Evolutionary conservation across 2,113 vertebrate genomes (phyloP).

Genomic region (Lophura nycthemera): DNA sequence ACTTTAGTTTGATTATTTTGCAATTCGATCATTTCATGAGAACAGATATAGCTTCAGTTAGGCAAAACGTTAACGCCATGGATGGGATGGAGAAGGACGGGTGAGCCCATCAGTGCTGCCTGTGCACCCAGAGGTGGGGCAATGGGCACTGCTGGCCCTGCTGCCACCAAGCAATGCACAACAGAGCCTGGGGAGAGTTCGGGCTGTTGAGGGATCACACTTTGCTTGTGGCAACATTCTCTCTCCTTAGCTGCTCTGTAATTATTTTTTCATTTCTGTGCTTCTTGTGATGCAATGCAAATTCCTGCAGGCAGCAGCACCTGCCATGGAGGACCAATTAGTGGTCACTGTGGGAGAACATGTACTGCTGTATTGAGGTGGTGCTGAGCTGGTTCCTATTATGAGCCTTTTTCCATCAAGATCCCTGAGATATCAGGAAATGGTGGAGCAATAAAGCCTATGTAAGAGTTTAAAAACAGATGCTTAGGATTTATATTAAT

Average conservation of each 20-base stretch:
- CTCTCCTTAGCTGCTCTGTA: conserved; percentile 58
- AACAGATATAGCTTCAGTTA: neutral
- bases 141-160: neutral
- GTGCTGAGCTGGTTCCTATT: neutral
- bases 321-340: conserved; percentile 55
- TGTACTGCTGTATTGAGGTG: neutral
- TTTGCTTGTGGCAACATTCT: conserved; percentile 28
- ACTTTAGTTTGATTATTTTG: conserved; percentile 31
- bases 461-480: neutral
- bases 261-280: conserved; percentile 67
- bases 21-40: neutral
- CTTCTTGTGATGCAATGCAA: conserved; percentile 62
- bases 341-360: conserved; percentile 55
- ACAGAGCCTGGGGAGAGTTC: conserved; percentile 44
- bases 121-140: neutral
- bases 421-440: neutral
- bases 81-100: neutral
- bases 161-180: neutral
- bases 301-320: conserved; percentile 60
- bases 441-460: neutral
- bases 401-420: neutral
- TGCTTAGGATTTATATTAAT: neutral
- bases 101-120: neutral
- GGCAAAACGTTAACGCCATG: neutral
- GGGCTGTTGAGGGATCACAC: conserved; percentile 42